Evolutionary conservation across 2,888 invertebrate species (phyloP).

Genomic region (Ochropleura leucogaster): DNA sequence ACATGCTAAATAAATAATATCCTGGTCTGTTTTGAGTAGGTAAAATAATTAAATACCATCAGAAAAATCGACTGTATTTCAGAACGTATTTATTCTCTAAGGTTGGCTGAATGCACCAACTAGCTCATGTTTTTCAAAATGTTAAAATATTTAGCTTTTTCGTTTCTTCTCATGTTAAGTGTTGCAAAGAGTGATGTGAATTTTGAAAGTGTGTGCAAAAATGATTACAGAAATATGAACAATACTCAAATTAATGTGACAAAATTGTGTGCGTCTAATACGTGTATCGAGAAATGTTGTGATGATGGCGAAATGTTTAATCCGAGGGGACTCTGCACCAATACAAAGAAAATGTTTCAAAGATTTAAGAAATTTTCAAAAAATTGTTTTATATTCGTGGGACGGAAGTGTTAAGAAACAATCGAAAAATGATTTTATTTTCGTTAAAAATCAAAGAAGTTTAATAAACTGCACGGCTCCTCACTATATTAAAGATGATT

Average conservation of each 20-base stretch:
- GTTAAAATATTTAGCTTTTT: not conserved
- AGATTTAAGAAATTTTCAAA: too few species aligned
- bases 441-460: slow-evolving; percentile 23
- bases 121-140: too few species aligned
- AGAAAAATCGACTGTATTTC: too few species aligned
- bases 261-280: slow-evolving; percentile 11
- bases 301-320: slow-evolving; percentile 10
- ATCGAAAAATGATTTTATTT: slow-evolving; percentile 19
- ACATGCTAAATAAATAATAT: too few species aligned
- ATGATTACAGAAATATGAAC: slow-evolving; percentile 12
- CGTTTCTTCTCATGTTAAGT: slow-evolving; percentile 26
- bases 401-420: not conserved
- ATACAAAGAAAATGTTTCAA: not conserved
- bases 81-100: too few species aligned
- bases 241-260: slow-evolving; percentile 7
- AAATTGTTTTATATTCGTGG: slow-evolving; percentile 29
- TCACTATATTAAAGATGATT: not conserved
- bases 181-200: slow-evolving; percentile 26
- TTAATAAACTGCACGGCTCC: slow-evolving; percentile 8
- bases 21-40: too few species aligned
- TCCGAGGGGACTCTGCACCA: not conserved
- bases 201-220: slow-evolving; percentile 10
- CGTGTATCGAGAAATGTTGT: slow-evolving; percentile 41
- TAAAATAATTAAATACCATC: too few species aligned
- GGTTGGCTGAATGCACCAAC: too few species aligned